Base-by-base conservation (phyloP, 2,113 vertebrate genomes). In the Sigmodon hispidus region DNA sequence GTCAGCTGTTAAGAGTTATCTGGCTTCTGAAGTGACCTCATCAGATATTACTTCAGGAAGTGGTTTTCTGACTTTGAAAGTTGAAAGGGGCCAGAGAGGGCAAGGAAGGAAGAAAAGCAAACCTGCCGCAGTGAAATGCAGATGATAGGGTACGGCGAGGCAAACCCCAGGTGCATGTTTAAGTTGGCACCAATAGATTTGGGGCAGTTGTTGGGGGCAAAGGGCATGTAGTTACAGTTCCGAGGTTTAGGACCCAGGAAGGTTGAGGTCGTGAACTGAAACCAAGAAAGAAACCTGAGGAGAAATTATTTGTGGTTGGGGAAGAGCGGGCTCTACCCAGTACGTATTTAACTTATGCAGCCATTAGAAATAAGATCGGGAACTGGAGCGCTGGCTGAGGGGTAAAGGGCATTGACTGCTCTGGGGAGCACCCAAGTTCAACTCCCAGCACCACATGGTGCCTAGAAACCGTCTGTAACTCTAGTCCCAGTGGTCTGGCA, bases 21-120 rank as follows among this genome's bases (percentile, higher is more conserved):
- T 86, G 70, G 96, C 63, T 34, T 17, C 45, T 57, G 70, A 43
- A 70, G 10, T 72, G 52, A 95, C 40, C 92, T 88, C 48, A 89
- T 89, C 59, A 40, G 67, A 90, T 36, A 45, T 61, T 72, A 50
- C 57, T 75, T 87, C 57, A 89, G 91, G 52, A 34, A 61, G 50
- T 43, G 36, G n/a, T 67, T 4, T 52, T 72, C 67, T 83, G 73
- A 48, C 48, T n/a, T 45, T 48, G 76, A 24, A 59, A 76, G 24
- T 61, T 91, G 67, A 94, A 67, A 70, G 57, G 31, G 24, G 45
- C 31, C 17, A 19, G 4, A 80, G 16, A 63, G 31, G 52, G 7
- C 22, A 24, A 92, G 80, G 15, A 69, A 76, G 34, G 26, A 81
- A 72, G 43, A 65, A n/a, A 63, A 72, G 70, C 24, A 67, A 22